Evolutionary conservation across 2,113 vertebrate genomes (phyloP).

Genomic region (Campylomormyrus numenius): DNA sequence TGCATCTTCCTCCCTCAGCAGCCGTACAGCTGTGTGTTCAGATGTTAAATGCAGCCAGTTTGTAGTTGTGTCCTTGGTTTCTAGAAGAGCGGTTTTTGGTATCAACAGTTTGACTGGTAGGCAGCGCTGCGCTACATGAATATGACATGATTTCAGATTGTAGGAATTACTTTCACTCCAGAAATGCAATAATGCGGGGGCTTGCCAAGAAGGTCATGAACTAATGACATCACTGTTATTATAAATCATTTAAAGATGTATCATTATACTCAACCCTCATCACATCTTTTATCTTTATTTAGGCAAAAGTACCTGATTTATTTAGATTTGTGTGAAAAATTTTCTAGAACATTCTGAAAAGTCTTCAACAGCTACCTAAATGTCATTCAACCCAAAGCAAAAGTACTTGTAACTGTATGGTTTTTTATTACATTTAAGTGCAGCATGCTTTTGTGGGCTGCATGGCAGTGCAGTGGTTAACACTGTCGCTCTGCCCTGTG

Average conservation of each 20-base stretch:
- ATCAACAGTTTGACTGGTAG: not conserved
- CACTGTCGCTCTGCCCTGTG: no score
- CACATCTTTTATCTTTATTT: not conserved
- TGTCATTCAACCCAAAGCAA: not conserved
- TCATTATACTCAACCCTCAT: not conserved
- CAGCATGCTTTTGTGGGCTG: no score
- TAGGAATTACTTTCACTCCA: not conserved
- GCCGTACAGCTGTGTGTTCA: not conserved
- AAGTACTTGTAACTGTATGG: not conserved
- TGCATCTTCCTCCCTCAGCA: not conserved
- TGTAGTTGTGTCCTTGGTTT: not conserved
- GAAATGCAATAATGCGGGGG: not conserved
- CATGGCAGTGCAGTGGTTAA: no score
- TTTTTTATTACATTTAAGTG: not conserved
- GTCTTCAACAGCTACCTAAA: not conserved
- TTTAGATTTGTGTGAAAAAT: not conserved
- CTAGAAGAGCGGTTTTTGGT: not conserved
- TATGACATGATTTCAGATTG: not conserved
- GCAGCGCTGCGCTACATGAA: not conserved
- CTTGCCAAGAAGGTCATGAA: not conserved
- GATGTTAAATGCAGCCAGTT: not conserved
- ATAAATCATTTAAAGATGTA: not conserved
- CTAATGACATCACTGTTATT: not conserved
- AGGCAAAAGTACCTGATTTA: not conserved
- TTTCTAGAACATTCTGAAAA: not conserved